Evolutionary conservation across 2,113 vertebrate genomes (phyloP).

Genomic region (Mixornis gularis): DNA sequence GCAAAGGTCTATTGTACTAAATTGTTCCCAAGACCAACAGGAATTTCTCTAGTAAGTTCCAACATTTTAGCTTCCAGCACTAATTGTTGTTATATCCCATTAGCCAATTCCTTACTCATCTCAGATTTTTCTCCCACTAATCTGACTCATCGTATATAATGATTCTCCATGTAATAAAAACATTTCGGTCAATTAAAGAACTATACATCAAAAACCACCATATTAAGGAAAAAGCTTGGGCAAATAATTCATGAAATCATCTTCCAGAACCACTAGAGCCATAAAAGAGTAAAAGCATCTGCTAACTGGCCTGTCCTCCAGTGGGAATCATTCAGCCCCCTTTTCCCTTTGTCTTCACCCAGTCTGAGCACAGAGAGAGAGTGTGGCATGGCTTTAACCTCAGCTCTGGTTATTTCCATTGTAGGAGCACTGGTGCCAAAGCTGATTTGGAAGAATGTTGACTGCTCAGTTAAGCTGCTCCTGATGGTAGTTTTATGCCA

Average conservation of each 20-base stretch:
- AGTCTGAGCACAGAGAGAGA: neutral
- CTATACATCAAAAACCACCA: neutral
- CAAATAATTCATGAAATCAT: neutral
- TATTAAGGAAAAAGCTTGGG: neutral
- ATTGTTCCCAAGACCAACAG: neutral
- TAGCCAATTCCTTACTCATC: conserved; percentile 27
- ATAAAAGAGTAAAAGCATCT: neutral
- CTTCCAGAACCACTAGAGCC: neutral
- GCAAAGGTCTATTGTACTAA: neutral
- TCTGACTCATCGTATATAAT: neutral
- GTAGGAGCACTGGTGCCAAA: neutral
- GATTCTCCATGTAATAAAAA: neutral
- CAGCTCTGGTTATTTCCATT: neutral
- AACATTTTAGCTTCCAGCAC: neutral
- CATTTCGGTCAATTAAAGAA: neutral
- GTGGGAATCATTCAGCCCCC: neutral
- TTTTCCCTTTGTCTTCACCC: neutral
- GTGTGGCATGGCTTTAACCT: neutral
- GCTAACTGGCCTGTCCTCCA: neutral
- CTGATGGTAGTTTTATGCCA: neutral
- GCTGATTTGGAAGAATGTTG: neutral
- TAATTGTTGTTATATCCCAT: neutral
- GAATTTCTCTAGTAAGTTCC: neutral
- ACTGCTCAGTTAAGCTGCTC: neutral
- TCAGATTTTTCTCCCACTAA: neutral